Percentiles rank a stretch among this genome's conserved stretches.
phyloP scores from a whole-genome alignment of 2,888 invertebrate species.

The Sepioteuthis lessoniana region DNA sequence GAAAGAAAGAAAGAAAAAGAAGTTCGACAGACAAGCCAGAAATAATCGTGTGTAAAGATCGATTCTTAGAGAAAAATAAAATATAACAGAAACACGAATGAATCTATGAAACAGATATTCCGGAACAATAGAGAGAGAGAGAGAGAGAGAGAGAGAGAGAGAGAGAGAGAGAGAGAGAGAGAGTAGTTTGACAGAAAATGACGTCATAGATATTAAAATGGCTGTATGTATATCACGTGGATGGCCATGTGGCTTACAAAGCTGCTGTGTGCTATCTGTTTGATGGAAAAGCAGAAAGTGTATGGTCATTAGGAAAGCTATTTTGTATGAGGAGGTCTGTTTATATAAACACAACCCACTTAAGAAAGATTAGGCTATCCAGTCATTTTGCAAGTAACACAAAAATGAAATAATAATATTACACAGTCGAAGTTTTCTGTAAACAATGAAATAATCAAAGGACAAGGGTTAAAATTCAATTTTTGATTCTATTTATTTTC shows the following conservation, averaged over 20 bases:
- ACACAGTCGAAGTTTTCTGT: too few species aligned
- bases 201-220: conserved; percentile 33
- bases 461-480: too few species aligned
- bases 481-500: too few species aligned
- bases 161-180: too few species aligned
- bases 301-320: background rate
- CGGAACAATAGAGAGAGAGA: background rate
- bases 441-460: too few species aligned
- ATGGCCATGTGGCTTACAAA: background rate
- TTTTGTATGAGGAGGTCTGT: background rate
- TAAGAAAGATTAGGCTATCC: background rate
- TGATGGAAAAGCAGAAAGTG: too few species aligned
- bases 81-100: background rate
- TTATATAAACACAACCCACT: conserved; percentile 6
- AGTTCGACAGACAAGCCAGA: background rate
- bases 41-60: background rate
- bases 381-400: background rate
- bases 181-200: background rate
- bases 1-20: too few species aligned
- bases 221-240: background rate
- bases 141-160: too few species aligned
- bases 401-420: too few species aligned
- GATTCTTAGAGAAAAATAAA: background rate
- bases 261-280: too few species aligned
- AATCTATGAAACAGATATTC: background rate